Base-by-base conservation (phyloP, 2,888 invertebrate genomes). In the Lasioglossum oenotherae region DNA sequence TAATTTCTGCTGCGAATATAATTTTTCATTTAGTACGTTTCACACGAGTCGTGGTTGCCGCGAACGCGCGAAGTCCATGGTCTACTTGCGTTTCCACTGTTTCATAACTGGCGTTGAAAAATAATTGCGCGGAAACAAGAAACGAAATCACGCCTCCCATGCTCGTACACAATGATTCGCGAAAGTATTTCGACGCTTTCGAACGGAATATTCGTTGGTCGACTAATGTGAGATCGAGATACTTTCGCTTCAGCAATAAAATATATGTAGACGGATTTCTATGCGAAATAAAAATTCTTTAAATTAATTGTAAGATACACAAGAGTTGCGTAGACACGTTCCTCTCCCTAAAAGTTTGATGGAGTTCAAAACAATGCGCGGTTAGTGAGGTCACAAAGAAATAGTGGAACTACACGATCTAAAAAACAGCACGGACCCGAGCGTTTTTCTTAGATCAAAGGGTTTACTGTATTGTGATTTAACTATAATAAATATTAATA, bases 131-230 rank as follows among this genome's bases (percentile, higher is more conserved):
- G 35, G 35, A 35, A 67, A 35, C 67, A 23, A 23, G 67, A 23
- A 67, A 35, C 67, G 35, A 35, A 67, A 67, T 67, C 67, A 19
- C 19, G 10, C 8, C 67, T 67, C 35, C 3, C 1, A 14, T 64
- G n/a, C 31, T 31, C 31, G 31, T 64, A 64, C 6, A 14, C 27
- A 64, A 64, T 64, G 64, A 64, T 6, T 31, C 64, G 16, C 31
- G 64, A 64, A 64, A 64, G 64, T 64, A 64, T 64, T 64, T 64
- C 31, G 31, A 16, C 31, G 64, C 64, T 64, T 64, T 64, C 64
- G 64, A 64, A 64, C 31, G 64, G 27, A 16, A 64, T 31, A 64
- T 16, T 64, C 14, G 31, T 64, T 64, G 31, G 16, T 64, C 64
- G 31, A 64, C 16, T 31, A 64, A 31, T 64, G 64, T n/a, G 16